Base-by-base conservation (phyloP, 2,888 invertebrate species). In the Stenolophus ochropezus region DNA sequence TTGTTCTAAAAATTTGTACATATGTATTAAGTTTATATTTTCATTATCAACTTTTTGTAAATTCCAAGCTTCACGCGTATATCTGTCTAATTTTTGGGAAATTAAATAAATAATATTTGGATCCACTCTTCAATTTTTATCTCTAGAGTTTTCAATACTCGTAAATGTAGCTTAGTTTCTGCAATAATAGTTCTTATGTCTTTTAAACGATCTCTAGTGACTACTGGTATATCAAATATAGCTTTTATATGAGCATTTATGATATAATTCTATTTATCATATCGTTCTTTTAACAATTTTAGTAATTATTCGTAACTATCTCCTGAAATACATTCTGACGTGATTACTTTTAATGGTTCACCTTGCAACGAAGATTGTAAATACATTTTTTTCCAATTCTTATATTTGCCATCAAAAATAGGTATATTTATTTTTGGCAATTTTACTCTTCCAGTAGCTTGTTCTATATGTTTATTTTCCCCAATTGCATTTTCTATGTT, bases 201-300 rank as follows among this genome's bases (percentile, higher is more conserved):
- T 20, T 51, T 49, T 21, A 21, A 25, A 20, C 56, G 33, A 14
- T 71, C 20, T 20, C 11, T 56, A 16, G 49, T n/a, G 5, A 21
- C 27, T n/a, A 18, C 20, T 49, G 69, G 23, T 0, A n/a, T 47
- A 27, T 27, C 5, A 75, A 81, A 81, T 58, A 81, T 14, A 18
- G 49, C 75, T 47, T 56, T 81, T n/a, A 81, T 58, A 33, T 81
- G 81, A 2, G 75, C 42, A 25, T 76, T 56, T 14, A 81, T 33
- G 8, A 81, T 81, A 8, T 25, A 47, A 47, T 49, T 42, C 58
- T 51, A 11, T 21, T 76, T 76, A 42, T 81, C 75, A 23, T 49
- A 81, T 42, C 81, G 33, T 6, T 75, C 81, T 11, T 14, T 76
- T 11, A 76, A 20, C n/a, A 76, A 33, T 20, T 58, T 20, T 49